Evolutionary conservation across 2,888 invertebrate species (phyloP), one percentile per base, ranked within the genome.

Genomic region (Agapostemon virescens): DNA sequence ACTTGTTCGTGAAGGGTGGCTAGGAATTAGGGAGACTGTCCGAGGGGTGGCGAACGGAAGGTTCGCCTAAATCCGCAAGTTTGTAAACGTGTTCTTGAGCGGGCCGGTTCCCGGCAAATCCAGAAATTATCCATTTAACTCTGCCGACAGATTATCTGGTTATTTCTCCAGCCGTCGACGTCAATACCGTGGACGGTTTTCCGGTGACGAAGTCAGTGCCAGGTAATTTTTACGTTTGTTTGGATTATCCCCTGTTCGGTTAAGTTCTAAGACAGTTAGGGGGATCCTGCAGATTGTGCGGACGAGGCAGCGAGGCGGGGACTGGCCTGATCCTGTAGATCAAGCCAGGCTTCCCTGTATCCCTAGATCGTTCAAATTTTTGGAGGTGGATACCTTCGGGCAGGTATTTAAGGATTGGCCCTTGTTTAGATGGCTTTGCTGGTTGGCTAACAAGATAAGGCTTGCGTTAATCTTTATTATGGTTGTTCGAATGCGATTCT

Each of bases 111-210:
- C 80, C 78, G 84, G 82, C 84, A 87, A 88, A 88, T 88, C 87
- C 85, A 74, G 83, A 90, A 91, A 91, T 91, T 89, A 91, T 91
- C 90, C 89, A 89, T 89, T 91, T 90, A 91, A 90, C 90, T 90
- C 89, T 88, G 88, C 76, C 88, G 74, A 73, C 63, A 81, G 87
- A 86, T 85, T 82, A 85, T 81, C 81, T 58, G 52, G 42, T 77
- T 36, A 69, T 67, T 81, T 66, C 69, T 69, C 73, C n/a, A 36
- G 1, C 33, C 26, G 20, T 1, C 11, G 49, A 49, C 49, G 49
- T 49, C 49, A 49, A 49, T 49, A 49, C 67, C 30, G 33, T 2
- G 9, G 40, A n/a, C 30, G 38, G 38, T 38, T 69, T 20, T 23
- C 33, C 30, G 42, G 45, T 40, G 78, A 45, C 69, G 72, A 77